These are phyloP conservation scores for Pilophorus perplexus DNA, from an alignment of 2,888 invertebrate genomes.

Conservation along the genomic window DNA sequence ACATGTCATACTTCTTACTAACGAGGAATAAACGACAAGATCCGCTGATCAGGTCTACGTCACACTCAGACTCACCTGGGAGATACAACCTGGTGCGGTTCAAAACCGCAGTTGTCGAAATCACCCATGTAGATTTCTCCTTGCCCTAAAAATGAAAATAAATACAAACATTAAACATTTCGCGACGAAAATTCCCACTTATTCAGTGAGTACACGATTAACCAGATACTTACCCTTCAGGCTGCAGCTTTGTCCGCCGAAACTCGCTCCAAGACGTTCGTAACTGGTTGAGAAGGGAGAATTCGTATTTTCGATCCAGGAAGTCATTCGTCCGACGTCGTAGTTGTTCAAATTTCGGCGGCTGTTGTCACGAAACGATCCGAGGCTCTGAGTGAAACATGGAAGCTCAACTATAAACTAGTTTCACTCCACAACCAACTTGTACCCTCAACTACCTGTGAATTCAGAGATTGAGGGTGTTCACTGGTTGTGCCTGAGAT, in stretches of 20 bases:
- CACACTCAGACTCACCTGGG: no score
- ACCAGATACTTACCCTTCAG: conserved; percentile 1
- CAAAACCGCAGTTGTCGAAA: not conserved
- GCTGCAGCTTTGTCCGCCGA: conserved; percentile 1
- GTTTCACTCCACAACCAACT: not conserved
- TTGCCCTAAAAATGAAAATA: conserved; percentile 7
- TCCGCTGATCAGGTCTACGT: no score
- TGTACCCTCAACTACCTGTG: no score
- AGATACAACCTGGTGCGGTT: no score
- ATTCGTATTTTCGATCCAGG: conserved; percentile 22
- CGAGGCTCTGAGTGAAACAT: not conserved
- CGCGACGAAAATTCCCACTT: no score
- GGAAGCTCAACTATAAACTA: not conserved
- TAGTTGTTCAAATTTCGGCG: not conserved
- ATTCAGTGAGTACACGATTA: no score
- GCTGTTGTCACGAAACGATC: not conserved
- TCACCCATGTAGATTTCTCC: conserved; percentile 10
- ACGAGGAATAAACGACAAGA: no score
- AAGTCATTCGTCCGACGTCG: not conserved
- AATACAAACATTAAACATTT: no score
- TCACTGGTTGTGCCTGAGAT: not conserved
- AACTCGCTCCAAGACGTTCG: conserved; percentile 1
- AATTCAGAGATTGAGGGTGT: not conserved
- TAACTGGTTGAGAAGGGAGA: conserved; percentile 15
- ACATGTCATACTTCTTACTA: no score